phyloP scores from a whole-genome alignment of 2,797 vertebrate genomes.

The Nyctibius grandis region DNA sequence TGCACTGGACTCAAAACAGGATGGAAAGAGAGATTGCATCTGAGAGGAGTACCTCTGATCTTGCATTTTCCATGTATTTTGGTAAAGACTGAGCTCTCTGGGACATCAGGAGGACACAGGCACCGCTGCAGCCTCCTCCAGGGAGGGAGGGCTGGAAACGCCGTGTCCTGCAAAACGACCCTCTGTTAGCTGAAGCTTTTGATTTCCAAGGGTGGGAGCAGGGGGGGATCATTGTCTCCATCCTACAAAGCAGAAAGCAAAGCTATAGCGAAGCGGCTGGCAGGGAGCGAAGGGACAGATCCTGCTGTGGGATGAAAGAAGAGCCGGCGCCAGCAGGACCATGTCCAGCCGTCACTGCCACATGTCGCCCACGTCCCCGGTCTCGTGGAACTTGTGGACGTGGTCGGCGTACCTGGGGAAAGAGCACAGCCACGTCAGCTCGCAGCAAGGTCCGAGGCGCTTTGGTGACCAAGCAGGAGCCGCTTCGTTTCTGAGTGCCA shows the following conservation, averaged over 20 bases:
- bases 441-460: neutral
- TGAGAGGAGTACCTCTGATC: neutral
- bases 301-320: neutral
- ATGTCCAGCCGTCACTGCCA: conserved; percentile 60
- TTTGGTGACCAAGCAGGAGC: neutral
- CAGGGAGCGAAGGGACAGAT: neutral
- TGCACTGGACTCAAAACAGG: neutral
- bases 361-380: conserved; percentile 76
- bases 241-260: conserved; percentile 37
- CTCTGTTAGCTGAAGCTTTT: neutral
- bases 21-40: neutral
- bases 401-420: conserved; percentile 89
- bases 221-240: neutral
- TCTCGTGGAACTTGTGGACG: conserved; percentile 92
- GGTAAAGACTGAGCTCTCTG: neutral
- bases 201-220: neutral
- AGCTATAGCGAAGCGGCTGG: neutral
- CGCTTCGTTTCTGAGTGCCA: fast-evolving
- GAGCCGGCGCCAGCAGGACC: fast-evolving
- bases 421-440: neutral
- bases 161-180: neutral
- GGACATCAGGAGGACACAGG: neutral
- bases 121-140: neutral
- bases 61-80: neutral
- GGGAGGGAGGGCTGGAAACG: neutral